These are phyloP conservation scores for Willisornis vidua DNA, from an alignment of 2,113 vertebrate species.

Conservation along the genomic window DNA sequence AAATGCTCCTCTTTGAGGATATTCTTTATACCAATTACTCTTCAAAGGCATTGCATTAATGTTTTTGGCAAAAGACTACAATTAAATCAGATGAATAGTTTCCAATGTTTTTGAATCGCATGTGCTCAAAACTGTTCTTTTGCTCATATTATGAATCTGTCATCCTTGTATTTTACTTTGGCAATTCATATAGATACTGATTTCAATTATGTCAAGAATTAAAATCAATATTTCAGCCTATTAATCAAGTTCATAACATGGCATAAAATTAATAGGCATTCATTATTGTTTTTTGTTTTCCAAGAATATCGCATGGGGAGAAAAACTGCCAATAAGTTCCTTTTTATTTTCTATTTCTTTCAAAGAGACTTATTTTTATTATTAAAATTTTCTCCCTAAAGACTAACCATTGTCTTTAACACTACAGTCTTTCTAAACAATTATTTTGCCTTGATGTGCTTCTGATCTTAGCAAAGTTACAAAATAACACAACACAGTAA, in stretches of 20 bases:
- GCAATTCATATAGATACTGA: constrained; percentile 58
- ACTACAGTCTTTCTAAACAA: background rate
- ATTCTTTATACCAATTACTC: constrained; percentile 77
- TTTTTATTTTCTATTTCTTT: background rate
- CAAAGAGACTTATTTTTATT: background rate
- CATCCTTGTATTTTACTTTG: constrained; percentile 61
- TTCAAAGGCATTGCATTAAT: constrained; percentile 78
- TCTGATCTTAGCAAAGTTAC: background rate
- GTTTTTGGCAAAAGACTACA: constrained; percentile 74
- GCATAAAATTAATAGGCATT: constrained; percentile 50
- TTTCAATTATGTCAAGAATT: constrained; percentile 67
- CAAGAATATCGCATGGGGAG: background rate
- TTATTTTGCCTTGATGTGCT: background rate
- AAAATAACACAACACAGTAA: background rate
- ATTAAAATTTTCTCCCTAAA: background rate
- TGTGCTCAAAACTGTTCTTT: constrained; percentile 55
- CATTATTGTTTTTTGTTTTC: constrained; percentile 35
- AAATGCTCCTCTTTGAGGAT: constrained; percentile 77
- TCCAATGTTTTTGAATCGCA: constrained; percentile 70
- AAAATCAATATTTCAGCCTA: constrained; percentile 54
- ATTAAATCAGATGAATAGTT: constrained; percentile 78
- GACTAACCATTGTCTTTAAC: background rate
- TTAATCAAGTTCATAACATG: constrained; percentile 47
- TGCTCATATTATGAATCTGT: constrained; percentile 52
- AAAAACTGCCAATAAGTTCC: background rate